phyloP scores from a whole-genome alignment of 2,888 invertebrate genomes.

The Hedychridium roseum region DNA sequence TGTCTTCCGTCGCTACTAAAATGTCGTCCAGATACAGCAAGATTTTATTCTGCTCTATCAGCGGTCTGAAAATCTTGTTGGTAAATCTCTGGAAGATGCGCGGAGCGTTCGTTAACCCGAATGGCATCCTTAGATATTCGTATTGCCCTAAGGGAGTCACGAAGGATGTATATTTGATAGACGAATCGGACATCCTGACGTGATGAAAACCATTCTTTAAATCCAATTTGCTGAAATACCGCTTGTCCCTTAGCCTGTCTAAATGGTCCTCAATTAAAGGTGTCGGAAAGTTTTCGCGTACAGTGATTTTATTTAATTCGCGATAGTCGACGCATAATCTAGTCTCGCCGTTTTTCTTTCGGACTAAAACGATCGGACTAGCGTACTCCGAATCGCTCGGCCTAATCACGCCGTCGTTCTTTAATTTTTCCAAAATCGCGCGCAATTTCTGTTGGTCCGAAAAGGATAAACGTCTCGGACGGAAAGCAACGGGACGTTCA shows the following conservation, averaged over 20 bases:
- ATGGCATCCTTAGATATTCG: slow-evolving; percentile 1
- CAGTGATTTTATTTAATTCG: background rate
- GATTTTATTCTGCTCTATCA: background rate
- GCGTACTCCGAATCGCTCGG: too few species aligned
- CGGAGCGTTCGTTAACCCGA: slow-evolving; percentile 1
- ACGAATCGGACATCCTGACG: background rate
- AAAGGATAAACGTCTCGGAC: too few species aligned
- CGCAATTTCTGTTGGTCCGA: too few species aligned
- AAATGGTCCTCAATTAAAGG: background rate
- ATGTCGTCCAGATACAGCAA: too few species aligned
- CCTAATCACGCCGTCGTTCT: too few species aligned
- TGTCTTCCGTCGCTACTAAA: too few species aligned
- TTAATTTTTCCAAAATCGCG: too few species aligned
- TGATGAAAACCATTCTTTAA: background rate
- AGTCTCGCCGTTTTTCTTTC: too few species aligned
- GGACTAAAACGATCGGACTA: too few species aligned
- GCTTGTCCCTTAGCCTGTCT: background rate
- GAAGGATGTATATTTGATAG: background rate
- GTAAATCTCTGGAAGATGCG: background rate
- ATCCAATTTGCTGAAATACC: background rate
- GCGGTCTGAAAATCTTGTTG: background rate
- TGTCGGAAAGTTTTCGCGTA: background rate
- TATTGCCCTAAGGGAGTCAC: background rate
- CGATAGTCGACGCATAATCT: too few species aligned
- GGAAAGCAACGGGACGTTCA: too few species aligned